Evolutionary conservation across 2,113 vertebrate species (phyloP).

Genomic region (Numida meleagris): DNA sequence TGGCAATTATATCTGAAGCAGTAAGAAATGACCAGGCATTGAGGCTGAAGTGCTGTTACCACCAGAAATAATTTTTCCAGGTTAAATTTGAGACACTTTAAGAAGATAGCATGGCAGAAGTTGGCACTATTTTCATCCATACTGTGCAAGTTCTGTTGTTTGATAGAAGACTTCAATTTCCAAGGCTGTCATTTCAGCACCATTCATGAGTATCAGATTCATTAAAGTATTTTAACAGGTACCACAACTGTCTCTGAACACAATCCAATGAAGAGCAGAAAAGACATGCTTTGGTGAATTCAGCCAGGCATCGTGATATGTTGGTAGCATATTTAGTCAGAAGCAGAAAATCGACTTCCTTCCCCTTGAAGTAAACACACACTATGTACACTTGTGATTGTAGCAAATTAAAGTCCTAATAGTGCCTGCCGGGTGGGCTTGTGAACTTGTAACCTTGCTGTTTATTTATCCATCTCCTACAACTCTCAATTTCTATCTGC

Average conservation of each 20-base stretch:
- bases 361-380: constrained; percentile 43
- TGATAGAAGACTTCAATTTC: constrained; percentile 66
- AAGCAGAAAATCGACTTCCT: constrained; percentile 60
- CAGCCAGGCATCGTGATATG: constrained; percentile 33
- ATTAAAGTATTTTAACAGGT: constrained; percentile 70
- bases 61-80: constrained; percentile 45
- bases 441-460: constrained; percentile 70
- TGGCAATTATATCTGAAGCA: constrained; percentile 33
- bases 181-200: constrained; percentile 61
- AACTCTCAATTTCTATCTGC: constrained; percentile 28
- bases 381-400: constrained; percentile 30
- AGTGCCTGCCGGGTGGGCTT: constrained; percentile 62
- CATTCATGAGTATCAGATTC: constrained; percentile 64
- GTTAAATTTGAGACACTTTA: constrained; percentile 31
- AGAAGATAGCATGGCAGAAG: constrained; percentile 27
- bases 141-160: constrained; percentile 15
- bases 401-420: constrained; percentile 73
- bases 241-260: constrained; percentile 61
- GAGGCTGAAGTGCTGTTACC: constrained; percentile 29
- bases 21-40: constrained; percentile 6
- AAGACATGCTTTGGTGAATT: constrained; percentile 64
- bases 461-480: constrained; percentile 66
- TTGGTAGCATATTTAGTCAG: constrained; percentile 52
- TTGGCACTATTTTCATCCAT: constrained; percentile 43
- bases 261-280: constrained; percentile 32